Conservation (phyloP, 2,797 vertebrate genomes). For the Taeniopygia guttata region DNA sequence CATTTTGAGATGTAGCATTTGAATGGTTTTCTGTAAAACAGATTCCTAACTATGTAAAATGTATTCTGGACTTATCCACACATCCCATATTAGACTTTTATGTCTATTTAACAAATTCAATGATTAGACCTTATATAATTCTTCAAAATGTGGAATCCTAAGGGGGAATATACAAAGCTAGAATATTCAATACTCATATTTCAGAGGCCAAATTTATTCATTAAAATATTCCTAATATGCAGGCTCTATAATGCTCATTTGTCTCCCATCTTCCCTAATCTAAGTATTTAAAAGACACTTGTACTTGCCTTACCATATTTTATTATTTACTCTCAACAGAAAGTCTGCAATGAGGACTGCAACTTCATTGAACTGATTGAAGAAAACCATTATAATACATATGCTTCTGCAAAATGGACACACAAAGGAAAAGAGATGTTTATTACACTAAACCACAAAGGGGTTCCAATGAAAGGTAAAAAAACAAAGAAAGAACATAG, state of each 20-base stretch:
- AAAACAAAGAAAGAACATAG: slow-evolving; percentile 91
- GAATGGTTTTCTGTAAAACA: neutral
- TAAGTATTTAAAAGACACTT: neutral
- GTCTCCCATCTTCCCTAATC: neutral
- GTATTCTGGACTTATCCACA: neutral
- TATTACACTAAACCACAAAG: slow-evolving; percentile 93
- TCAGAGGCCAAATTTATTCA: neutral
- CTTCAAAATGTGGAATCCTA: neutral
- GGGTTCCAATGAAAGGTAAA: slow-evolving; percentile 87
- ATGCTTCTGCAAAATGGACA: slow-evolving; percentile 93
- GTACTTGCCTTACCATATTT: neutral
- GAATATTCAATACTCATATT: neutral
- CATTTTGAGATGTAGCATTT: neutral
- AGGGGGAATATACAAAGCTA: neutral
- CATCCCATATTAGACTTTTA: neutral
- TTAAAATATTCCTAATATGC: neutral
- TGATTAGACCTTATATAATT: neutral
- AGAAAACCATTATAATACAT: slow-evolving; percentile 97
- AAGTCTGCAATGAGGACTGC: slow-evolving; percentile 93
- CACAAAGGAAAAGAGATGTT: slow-evolving; percentile 92
- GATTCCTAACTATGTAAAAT: neutral
- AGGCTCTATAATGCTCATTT: neutral
- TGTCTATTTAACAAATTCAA: neutral
- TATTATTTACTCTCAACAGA: slow-evolving; percentile 78
- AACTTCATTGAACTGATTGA: slow-evolving; percentile 97